Evolutionary conservation across 2,113 vertebrate species (phyloP), one percentile per base, ranked within the genome.

Genomic region (Tiliqua scincoides): DNA sequence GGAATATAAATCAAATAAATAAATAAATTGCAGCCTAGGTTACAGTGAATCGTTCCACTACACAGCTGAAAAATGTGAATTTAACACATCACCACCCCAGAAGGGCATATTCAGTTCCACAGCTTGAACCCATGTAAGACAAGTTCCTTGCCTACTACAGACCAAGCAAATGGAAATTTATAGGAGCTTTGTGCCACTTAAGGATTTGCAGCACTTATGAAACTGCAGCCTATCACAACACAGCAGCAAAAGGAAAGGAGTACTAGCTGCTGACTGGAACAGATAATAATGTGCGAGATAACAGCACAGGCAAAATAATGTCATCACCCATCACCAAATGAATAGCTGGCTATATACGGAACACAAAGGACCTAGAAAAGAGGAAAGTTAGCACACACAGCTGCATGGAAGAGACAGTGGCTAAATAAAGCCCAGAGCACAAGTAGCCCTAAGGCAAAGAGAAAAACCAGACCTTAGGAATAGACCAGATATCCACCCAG

Each of bases 91-190:
- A 20, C 37, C 6, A 12, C 3, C 30, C 75, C 8, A 7, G 67
- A 77, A 82, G 83, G 20, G 7, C 18, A 5, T 71, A 70, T 14
- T 23, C 14, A 84, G 23, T 4, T 0, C 52, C 5, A 87, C 30
- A 85, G 15, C 61, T 25, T 84, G 81, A 91, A 83, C 23, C 20
- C 30, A 74, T 25, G 85, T 32, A 68, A 65, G 10, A 52, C 12
- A 84, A 65, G 40, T 52, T 35, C 17, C 67, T 70, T 30, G 27
- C 4, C 17, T 48, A 27, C 18, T 90, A 59, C 14, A 87, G 84
- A 76, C 82, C 85, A 40, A 65, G 25, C 40, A 52, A 54, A 73
- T 35, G 7, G 89, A 48, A 86, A 88, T 32, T 81, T 35, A 80
- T 4, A 59, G 11, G 32, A 59, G 25, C 32, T 54, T 67, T 21